Base-by-base conservation (phyloP, 1,140 invertebrate genomes). In the Vanessa atalanta region DNA sequence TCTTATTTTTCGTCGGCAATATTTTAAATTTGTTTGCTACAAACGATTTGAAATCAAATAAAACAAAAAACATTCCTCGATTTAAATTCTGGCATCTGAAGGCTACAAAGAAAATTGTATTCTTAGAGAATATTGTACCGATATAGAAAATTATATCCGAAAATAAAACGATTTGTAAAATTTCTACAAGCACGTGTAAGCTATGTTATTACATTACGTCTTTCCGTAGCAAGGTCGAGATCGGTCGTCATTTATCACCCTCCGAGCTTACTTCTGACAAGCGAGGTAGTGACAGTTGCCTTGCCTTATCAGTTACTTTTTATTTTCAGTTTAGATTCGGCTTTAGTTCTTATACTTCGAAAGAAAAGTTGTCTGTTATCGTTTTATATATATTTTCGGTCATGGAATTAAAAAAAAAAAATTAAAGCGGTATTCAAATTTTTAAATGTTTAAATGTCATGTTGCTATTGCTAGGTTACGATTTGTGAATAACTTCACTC, bases 271-370 rank as follows among this genome's bases (percentile, higher is more conserved):
- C n/a, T 43, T n/a, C 13, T 64, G 61, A 64, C 61, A 64, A 64
- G 61, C 61, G 23, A 31, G 61, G 61, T n/a, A 64, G 61, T 64
- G 61, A 64, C 61, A 64, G 61, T 64, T 43, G 61, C 61, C 61
- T 64, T 64, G 61, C 61, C 61, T 64, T 64, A 64, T 64, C 61
- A 15, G 61, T 26, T 64, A 15, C 61, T 64, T 64, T 64, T 64
- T 64, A 64, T 43, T 43, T 16, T 64, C 9, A 64, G 15, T 37
- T 37, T 43, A 13, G 37, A 9, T 64, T 16, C 37, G 37, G 37
- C 37, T 43, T 64, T 43, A 15, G 61, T 64, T 64, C 37, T 15
- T 15, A 26, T 16, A 43, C n/a, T 43, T 64, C n/a, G 14, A 64
- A 43, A 64, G 26, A 64, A 43, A 64, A 64, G 37, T 43, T 43